Base-by-base conservation (phyloP, 2,113 vertebrate genomes). In the Myiopsitta monachus region DNA sequence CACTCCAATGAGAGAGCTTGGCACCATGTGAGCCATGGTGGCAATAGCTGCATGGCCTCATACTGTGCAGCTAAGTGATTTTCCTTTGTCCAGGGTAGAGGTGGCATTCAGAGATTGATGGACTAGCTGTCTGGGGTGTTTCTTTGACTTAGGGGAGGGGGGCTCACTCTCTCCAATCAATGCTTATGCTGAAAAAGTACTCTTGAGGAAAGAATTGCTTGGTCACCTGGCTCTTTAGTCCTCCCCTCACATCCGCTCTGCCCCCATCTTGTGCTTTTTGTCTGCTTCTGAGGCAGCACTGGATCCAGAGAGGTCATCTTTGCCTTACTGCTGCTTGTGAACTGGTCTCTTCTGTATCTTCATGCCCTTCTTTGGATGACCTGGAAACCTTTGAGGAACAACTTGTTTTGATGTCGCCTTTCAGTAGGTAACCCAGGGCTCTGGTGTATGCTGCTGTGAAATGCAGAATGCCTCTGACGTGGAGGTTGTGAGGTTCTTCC, bases 1-100 rank as follows among this genome's bases (percentile, higher is more conserved):
- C 83, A 18, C 31, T 66, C 0, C n/a, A 30, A 41, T 3, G 4
- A 2, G 8, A 76, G 82, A 69, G n/a, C 54, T 41, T 77, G 90
- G 49, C 30, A 14, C 41, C 69, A 36, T 68, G 36, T 61, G 78
- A 89, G 90, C 88, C 16, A 0, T 18, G 44, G 75, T 46, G 63
- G 94, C 46, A 73, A 41, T 52, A 88, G 79, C 31, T 80, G 59
- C 30, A 4, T 1, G 6, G 62, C 59, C 52, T 69, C 85, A 26
- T 38, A 54, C 79, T 93, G 75, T 92, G 83, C 83, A 63, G 75
- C 63, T 59, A 23, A 77, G 75, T 67, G 59, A 21, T 67, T 90
- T 79, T 90, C 11, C 19, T 92, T 90, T 90, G 68, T 91, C 43
- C 33, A 63, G 72, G 43, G n/a, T 9, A 83, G 91, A 92, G 90